Base-by-base conservation (phyloP, 1,140 invertebrate species). In the Diorhabda sublineata region DNA sequence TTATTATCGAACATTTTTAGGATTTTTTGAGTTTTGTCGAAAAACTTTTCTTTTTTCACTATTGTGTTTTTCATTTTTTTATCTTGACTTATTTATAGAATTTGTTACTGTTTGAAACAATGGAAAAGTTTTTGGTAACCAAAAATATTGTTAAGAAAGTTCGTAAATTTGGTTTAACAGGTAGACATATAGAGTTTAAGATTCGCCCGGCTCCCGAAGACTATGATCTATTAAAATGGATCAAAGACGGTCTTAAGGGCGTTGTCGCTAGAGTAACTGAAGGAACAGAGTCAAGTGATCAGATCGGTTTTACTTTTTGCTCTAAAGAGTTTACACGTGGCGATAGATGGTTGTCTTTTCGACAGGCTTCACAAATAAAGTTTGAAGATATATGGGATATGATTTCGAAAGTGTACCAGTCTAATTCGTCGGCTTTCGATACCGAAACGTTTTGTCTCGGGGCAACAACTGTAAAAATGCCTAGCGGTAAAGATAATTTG, bases 221-320 rank as follows among this genome's bases (percentile, higher is more conserved):
- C 52, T 7, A 7, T 7, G n/a, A 56, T n/a, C 52, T n/a, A 6
- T n/a, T 56, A 6, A n/a, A 7, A 7, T 56, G 52, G 52, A n/a
- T 56, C 6, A 56, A 56, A 56, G n/a, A n/a, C 52, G n/a, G 52
- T 56, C 11, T 62, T 43, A 45, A 45, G 42, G 61, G 42, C 44
- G 44, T 62, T 62, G n/a, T 62, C 5, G 8, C 6, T 6, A 62
- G 42, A 45, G 61, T 42, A 44, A 62, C 44, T 6, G 9, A 45
- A 45, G 61, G 61, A 43, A 62, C 61, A 62, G 61, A 62, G 44
- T 45, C 61, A 43, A 62, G 41, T n/a, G 52, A 56, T 56, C 52
- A 56, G n/a, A 26, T 26, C 26, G 26, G 26, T 26, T 26, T 26
- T 26, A 26, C 26, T 26, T 26, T 26, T 26, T 26, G 52, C n/a